Evolutionary conservation across 2,113 vertebrate genomes (phyloP), one percentile per base, ranked within the genome.

Genomic region (Calonectris borealis): DNA sequence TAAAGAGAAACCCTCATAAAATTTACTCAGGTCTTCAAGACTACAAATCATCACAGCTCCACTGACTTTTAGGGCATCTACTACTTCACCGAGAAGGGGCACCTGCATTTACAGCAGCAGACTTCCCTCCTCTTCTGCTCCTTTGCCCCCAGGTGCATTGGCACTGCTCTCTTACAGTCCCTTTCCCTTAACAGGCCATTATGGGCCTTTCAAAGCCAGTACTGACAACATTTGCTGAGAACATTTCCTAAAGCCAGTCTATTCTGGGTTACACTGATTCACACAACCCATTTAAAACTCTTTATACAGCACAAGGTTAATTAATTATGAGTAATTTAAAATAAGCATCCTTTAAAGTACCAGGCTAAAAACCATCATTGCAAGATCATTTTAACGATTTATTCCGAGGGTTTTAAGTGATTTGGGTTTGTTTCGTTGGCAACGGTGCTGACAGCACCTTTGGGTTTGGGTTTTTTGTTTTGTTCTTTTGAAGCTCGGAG

Each of bases 321-420:
- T 80, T 80, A 88, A 26, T 88, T 38, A 92, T 71, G 24, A 72
- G 70, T 94, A 95, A 93, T 91, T 96, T 48, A 92, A 96, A 96
- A 65, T 55, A 84, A 60, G 32, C 31, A 89, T 60, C 62, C 38
- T 68, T 84, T 46, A 57, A 79, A 90, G 22, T 7, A 62, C 31
- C 31, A 57, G 34, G 36, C 26, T 48, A 65, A 72, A 51, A 65
- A 8, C 5, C 22, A 80, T 13, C 21, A 76, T 13, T 34, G 27
- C 16, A 69, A 57, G 13, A 64, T 32, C 7, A 20, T 54, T 58
- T 38, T 54, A 77, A 36, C 31, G 14, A 9, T 46, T 88, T 92
- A 36, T 83, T 93, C 21, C 6, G 3, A 58, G 31, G 5, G 14
- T 49, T 52, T 88, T 38, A 55, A n/a, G 13, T 26, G 5, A 61